Evolutionary conservation across 2,797 vertebrate genomes (phyloP).

Genomic region (Girardinus metallicus): DNA sequence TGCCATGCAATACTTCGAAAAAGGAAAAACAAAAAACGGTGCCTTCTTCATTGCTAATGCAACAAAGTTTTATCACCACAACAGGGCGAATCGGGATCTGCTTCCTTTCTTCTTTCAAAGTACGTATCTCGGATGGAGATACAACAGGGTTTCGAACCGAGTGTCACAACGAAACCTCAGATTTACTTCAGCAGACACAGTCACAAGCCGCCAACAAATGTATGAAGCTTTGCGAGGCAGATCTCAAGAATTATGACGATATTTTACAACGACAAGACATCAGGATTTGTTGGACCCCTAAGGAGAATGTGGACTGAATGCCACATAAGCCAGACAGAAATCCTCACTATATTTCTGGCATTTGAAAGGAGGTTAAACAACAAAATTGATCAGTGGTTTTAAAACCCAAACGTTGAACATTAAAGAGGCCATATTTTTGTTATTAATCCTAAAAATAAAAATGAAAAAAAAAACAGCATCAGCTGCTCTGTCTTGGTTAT

Average conservation of each 20-base stretch:
- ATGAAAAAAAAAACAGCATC: constrained; percentile 34
- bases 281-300: background rate
- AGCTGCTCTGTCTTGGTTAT: constrained; percentile 65
- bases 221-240: background rate
- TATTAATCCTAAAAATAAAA: constrained; percentile 25
- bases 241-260: background rate
- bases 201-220: background rate
- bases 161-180: background rate
- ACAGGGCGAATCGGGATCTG: background rate
- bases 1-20: background rate
- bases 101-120: background rate
- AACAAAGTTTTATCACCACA: background rate
- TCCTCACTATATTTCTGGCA: background rate
- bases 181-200: background rate
- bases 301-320: background rate
- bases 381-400: background rate
- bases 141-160: background rate
- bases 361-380: background rate
- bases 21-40: background rate
- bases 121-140: background rate
- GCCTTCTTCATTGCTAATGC: background rate
- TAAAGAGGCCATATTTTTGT: background rate
- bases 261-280: background rate
- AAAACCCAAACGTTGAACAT: background rate
- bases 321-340: background rate